Evolutionary conservation across 2,113 vertebrate species (phyloP).

Genomic region (Coturnix japonica): DNA sequence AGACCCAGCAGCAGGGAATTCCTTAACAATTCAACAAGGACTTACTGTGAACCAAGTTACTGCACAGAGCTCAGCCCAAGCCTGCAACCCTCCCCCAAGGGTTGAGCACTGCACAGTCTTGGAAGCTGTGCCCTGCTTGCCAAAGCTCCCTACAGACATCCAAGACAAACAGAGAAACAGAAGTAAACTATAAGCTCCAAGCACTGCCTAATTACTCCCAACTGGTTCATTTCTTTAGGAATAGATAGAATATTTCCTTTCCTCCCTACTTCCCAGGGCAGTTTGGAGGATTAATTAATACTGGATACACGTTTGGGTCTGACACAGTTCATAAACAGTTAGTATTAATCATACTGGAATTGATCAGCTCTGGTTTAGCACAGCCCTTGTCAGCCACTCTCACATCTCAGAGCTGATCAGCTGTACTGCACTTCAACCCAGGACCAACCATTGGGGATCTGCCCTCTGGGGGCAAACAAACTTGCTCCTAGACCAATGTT

Average conservation of each 20-base stretch:
- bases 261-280: background rate
- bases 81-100: background rate
- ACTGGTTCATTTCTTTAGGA: background rate
- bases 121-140: background rate
- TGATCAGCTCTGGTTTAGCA: background rate
- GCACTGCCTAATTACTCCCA: background rate
- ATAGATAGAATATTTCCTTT: background rate
- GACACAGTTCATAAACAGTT: slow-evolving; percentile 38
- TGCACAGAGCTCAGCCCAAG: background rate
- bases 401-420: background rate
- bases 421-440: rapidly evolving
- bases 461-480: background rate
- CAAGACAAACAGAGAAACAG: background rate
- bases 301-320: slow-evolving; percentile 13
- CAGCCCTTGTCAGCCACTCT: background rate
- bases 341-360: slow-evolving; percentile 37
- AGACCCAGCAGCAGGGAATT: background rate
- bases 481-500: background rate
- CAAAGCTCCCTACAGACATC: background rate
- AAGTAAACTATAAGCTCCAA: background rate
- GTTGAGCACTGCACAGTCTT: background rate
- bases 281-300: slow-evolving; percentile 11
- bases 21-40: background rate
- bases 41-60: background rate
- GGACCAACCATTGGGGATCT: background rate